Conservation (phyloP, 2,797 vertebrate genomes). For the Vipera ursinii region DNA sequence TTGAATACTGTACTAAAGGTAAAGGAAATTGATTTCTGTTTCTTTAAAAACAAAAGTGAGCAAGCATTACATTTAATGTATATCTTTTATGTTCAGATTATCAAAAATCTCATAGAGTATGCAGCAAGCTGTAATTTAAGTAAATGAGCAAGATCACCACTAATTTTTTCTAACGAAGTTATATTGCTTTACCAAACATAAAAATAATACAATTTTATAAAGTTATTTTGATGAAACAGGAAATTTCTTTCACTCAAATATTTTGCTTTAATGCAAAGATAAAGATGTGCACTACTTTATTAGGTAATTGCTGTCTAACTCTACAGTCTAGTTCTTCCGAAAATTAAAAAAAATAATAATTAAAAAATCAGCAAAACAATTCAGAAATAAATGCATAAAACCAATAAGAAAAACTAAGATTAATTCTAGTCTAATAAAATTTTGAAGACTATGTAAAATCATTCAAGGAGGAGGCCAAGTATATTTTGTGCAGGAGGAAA, state of each 20-base stretch:
- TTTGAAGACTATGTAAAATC: not conserved
- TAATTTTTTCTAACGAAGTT: conserved; percentile 16
- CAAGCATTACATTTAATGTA: not conserved
- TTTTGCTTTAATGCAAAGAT: not conserved
- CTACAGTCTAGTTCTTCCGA: not conserved
- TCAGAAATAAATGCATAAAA: not conserved
- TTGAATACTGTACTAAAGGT: not conserved
- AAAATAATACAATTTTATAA: conserved; percentile 3
- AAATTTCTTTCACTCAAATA: conserved; percentile 8
- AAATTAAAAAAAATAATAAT: not conserved
- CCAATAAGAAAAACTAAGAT: not conserved
- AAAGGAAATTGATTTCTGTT: not conserved
- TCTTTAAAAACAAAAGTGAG: not conserved
- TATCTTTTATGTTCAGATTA: conserved; percentile 11
- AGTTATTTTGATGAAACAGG: conserved; percentile 9
- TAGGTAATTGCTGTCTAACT: not conserved
- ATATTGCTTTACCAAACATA: not conserved
- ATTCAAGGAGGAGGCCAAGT: not conserved
- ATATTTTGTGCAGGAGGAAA: not conserved
- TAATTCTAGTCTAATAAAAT: not conserved
- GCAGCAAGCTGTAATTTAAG: conserved; percentile 10
- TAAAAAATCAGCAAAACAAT: not conserved
- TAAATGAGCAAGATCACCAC: conserved; percentile 5
- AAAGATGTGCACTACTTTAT: not conserved
- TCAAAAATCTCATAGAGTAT: not conserved